Evolutionary conservation across 2,113 vertebrate genomes (phyloP), one percentile per base, ranked within the genome.

Genomic region (Zingel zingel): DNA sequence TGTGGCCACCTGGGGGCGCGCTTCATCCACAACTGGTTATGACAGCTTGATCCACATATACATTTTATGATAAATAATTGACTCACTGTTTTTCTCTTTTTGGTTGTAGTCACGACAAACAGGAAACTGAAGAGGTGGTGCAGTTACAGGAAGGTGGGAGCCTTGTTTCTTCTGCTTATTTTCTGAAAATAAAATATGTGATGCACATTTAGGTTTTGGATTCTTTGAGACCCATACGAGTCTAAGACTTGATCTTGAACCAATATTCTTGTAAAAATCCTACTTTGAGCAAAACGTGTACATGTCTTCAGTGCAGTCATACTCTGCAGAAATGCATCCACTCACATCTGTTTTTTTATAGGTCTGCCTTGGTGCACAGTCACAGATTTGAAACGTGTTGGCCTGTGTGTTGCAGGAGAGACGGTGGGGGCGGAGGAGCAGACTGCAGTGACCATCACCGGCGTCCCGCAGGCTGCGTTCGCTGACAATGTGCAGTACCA

Each of bases 401-500:
- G 19, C 21, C 33, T 39, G 21, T 88, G 48, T 86, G 73, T 86
- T 74, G 51, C 93, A 96, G 96, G 95, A 82, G 97, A 97, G 79
- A 90, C 95, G 14, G 94, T 95, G 2, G 96, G 95, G 45, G 72
- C 94, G 0, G 97, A 97, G 73, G 97, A 97, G 88, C 96, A 96
- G 79, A 92, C 97, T 0, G 96, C 96, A 5, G 97, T 97, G 94
- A 96, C 97, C 91, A 98, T 98, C 86, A 92, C 96, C 16, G 96
- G 96, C 25, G 96, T 98, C 86, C 96, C 96, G 81, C 97, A 97
- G 93, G 94, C 95, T 67, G 91, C 97, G 19, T 98, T 98, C 74
- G 65, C 93, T 4, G 97, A 98, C 92, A 97, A 97, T 90, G 97
- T 98, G 75, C 97, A 98, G 94, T 98, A 98, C 91, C 97, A 98